Evolutionary conservation across 2,797 vertebrate genomes (phyloP), one percentile per base, ranked within the genome.

Genomic region (Masticophis lateralis): DNA sequence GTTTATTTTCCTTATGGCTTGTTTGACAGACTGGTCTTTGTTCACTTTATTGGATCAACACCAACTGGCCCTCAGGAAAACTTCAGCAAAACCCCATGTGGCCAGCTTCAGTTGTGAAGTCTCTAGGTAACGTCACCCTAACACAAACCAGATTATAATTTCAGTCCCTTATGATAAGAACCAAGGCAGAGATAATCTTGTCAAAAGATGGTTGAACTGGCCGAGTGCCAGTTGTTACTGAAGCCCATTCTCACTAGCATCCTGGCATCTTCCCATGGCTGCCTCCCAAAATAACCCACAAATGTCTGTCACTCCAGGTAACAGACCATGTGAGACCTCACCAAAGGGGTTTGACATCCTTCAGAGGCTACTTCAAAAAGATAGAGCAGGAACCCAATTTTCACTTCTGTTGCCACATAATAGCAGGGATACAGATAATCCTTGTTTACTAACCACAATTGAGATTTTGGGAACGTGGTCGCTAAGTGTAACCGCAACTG

Each of bases 111-210:
- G 96, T 0, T 61, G 83, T 51, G 93, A 94, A 0, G 0, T 96
- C 6, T 7, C 96, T 5, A 96, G 97, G 97, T 97, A 97, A 89
- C 28, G 16, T 32, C 86, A 55, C 0, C 27, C 57, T 90, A 14
- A 22, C 11, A 51, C 5, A 9, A 51, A 7, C 11, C n/a, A 4
- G 28, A 51, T 51, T 13, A 5, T 16, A 79, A 89, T 7, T 37
- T 16, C 63, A 89, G 25, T 20, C 56, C 5, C 11, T 56, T 56
- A 55, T 22, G 9, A 0, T 37, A 55, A 57, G 16, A 88, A 37
- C 1, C 74, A 87, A 3, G 7, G 1, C 0, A 61, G 90, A 60
- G n/a, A 53, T 5, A 6, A 43, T 25, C 37, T 28, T 27, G 57
- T 1, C 11, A 74, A 88, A n/a, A 92, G 47, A 88, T 53, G 51